Evolutionary conservation across 2,797 vertebrate genomes (phyloP).

Genomic region (Takifugu rubripes): DNA sequence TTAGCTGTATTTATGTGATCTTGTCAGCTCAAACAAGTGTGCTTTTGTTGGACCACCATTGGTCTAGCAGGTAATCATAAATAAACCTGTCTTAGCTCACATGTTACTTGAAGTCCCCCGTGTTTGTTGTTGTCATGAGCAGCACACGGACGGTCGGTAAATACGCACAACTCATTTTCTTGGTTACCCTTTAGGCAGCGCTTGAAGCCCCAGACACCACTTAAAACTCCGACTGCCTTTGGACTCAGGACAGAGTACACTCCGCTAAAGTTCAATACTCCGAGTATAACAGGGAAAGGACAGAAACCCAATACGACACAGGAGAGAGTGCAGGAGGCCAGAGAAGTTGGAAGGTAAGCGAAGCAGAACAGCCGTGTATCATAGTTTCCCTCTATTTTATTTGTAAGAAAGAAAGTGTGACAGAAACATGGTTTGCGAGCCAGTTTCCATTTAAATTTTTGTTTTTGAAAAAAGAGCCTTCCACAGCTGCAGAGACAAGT

Average conservation of each 20-base stretch:
- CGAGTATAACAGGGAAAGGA: slow-evolving; percentile 43
- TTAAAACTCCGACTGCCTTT: slow-evolving; percentile 43
- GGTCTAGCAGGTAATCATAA: slow-evolving; percentile 47
- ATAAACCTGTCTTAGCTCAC: slow-evolving; percentile 48
- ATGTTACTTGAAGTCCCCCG: slow-evolving; percentile 38
- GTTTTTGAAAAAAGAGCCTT: slow-evolving; percentile 6
- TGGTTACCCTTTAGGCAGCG: slow-evolving; percentile 25
- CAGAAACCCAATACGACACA: slow-evolving; percentile 62
- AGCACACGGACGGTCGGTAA: slow-evolving; percentile 17
- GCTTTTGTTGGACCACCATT: slow-evolving; percentile 54
- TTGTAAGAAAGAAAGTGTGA: slow-evolving; percentile 24
- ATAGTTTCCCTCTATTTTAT: slow-evolving; percentile 55
- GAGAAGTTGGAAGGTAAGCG: slow-evolving; percentile 52
- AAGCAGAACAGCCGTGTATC: slow-evolving; percentile 48
- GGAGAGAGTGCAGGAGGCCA: slow-evolving; percentile 45
- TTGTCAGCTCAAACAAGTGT: slow-evolving; percentile 49
- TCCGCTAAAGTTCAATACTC: slow-evolving; percentile 36
- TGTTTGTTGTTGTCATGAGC: slow-evolving; percentile 56
- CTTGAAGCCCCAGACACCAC: slow-evolving; percentile 32
- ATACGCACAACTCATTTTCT: slow-evolving; percentile 32
- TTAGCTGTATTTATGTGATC: slow-evolving; percentile 37
- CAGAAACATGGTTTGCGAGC: slow-evolving; percentile 36
- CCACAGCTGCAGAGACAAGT: too few relatives aligned
- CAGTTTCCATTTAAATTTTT: slow-evolving; percentile 49
- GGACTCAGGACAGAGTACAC: slow-evolving; percentile 44